Percentiles rank a stretch among this genome's conserved stretches.
These are phyloP conservation scores for Telmatochromis brachygnathus DNA, from an alignment of 2,113 vertebrate genomes.

Conservation along the genomic window DNA sequence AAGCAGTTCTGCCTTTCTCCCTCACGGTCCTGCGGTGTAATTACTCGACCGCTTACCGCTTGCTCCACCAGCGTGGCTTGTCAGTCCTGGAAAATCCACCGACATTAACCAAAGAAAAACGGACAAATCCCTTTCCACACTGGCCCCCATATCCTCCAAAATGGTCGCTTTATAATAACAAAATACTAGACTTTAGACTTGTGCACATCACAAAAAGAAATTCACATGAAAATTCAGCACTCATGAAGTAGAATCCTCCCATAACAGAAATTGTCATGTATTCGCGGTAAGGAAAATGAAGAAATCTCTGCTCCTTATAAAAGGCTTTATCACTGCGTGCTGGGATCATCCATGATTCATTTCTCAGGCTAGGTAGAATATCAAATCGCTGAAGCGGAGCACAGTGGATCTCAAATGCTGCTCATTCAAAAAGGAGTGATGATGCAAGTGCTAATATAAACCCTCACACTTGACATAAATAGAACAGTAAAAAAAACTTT, in stretches of 20 bases:
- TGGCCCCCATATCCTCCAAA: background rate
- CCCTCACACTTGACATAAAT: background rate
- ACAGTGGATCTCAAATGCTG: background rate
- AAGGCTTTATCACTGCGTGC: background rate
- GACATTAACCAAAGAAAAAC: conserved; percentile 64
- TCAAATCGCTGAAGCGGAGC: background rate
- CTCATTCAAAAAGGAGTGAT: background rate
- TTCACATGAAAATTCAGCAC: background rate
- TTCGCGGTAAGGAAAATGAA: background rate
- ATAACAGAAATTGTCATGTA: background rate
- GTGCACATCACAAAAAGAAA: background rate
- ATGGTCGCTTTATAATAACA: background rate
- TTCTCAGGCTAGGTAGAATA: background rate
- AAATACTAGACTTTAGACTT: background rate
- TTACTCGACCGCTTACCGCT: conserved; percentile 43
- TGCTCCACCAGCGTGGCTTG: conserved; percentile 56
- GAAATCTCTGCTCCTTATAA: background rate
- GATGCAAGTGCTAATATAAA: background rate
- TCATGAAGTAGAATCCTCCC: background rate
- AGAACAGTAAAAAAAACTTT: background rate
- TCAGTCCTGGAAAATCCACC: conserved; percentile 49
- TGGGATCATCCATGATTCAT: background rate
- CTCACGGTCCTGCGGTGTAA: conserved; percentile 25
- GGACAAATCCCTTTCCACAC: conserved; percentile 13
- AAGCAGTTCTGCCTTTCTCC: background rate